These are phyloP conservation scores for Saccopteryx bilineata DNA, from an alignment of 2,113 vertebrate species.

Conservation along the genomic window DNA sequence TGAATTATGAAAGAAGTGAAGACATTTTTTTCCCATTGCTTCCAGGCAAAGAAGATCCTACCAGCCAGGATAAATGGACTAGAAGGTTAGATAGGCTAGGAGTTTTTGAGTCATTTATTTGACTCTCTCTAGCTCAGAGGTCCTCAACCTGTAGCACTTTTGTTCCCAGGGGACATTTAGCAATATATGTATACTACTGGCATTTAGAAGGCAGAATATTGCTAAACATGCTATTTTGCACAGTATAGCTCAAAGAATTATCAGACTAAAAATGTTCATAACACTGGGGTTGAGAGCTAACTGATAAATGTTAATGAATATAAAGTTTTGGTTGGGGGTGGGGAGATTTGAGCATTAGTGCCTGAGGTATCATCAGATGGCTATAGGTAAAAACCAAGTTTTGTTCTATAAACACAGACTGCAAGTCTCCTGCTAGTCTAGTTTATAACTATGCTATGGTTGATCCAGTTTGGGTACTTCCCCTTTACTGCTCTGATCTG, in stretches of 20 bases:
- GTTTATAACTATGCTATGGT: background rate
- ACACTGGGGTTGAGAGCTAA: constrained; percentile 51
- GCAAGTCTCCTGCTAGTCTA: background rate
- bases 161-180: background rate
- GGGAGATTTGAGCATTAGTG: background rate
- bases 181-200: background rate
- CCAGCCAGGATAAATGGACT: background rate
- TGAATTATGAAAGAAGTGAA: constrained; percentile 5
- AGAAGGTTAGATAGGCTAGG: background rate
- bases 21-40: background rate
- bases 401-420: constrained; percentile 22
- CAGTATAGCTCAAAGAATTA: background rate
- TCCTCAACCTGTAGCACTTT: background rate
- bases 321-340: background rate
- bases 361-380: background rate
- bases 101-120: background rate
- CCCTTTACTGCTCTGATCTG: background rate
- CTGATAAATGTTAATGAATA: background rate
- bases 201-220: background rate
- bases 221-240: background rate
- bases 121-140: background rate
- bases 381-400: constrained; percentile 27
- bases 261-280: constrained; percentile 22
- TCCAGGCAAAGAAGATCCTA: background rate
- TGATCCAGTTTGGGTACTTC: background rate